phyloP scores from a whole-genome alignment of 2,113 vertebrate genomes.

The Ciconia boyciana region DNA sequence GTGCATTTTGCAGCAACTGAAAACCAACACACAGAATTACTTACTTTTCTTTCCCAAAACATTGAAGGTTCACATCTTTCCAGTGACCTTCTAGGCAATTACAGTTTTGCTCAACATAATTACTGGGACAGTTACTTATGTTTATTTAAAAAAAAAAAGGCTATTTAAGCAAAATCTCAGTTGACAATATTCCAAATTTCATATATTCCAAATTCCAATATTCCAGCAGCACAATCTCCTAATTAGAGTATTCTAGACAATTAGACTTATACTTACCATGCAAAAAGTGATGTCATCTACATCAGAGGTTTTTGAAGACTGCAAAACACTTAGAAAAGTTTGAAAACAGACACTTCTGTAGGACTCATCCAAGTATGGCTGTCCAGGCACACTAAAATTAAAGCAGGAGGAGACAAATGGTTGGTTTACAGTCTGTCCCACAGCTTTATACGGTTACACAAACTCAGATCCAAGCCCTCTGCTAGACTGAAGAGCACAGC shows the following conservation, averaged over 20 bases:
- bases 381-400: slow-evolving; percentile 83
- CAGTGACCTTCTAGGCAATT: not conserved
- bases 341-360: slow-evolving; percentile 85
- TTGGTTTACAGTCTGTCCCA: not conserved
- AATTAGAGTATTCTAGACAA: not conserved
- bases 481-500: not conserved
- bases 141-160: not conserved
- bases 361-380: slow-evolving; percentile 85
- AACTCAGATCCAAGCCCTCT: not conserved
- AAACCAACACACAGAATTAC: not conserved
- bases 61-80: not conserved
- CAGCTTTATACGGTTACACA: not conserved
- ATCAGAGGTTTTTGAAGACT: slow-evolving; percentile 77
- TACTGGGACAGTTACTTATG: not conserved
- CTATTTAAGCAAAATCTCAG: not conserved
- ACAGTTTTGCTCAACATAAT: not conserved
- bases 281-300: slow-evolving; percentile 89
- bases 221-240: not conserved
- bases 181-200: not conserved
- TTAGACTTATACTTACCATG: slow-evolving; percentile 75
- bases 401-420: not conserved
- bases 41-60: not conserved
- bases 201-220: not conserved
- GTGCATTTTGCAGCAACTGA: slow-evolving; percentile 87
- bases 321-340: slow-evolving; percentile 84